phyloP scores from a whole-genome alignment of 92 coral and sea anemone species.

The Bergia puertoricense region DNA sequence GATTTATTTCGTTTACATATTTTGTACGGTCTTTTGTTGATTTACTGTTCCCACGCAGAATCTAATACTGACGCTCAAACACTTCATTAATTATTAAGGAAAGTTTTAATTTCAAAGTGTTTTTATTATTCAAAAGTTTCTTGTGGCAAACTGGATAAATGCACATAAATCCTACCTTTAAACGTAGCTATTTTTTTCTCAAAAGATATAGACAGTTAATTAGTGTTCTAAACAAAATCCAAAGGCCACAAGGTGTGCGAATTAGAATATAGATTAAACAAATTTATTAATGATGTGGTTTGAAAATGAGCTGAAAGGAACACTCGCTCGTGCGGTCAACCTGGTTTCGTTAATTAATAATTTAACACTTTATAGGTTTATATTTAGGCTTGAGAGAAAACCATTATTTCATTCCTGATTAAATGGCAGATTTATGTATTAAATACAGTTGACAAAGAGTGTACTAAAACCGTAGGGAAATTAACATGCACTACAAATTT shows the following conservation, averaged over 20 bases:
- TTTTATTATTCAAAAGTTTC: not conserved
- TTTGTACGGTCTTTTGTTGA: conserved; percentile 15
- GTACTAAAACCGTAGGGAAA: no score
- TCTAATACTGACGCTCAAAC: conserved; percentile 36
- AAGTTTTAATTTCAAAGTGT: not conserved
- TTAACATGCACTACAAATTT: not conserved
- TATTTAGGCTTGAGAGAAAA: not conserved
- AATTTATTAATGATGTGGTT: no score
- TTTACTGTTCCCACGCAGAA: conserved; percentile 6
- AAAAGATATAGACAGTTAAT: not conserved
- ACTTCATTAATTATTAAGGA: conserved; percentile 28
- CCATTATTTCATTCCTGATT: not conserved
- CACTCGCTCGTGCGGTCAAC: not conserved
- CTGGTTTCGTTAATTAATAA: conserved; percentile 21
- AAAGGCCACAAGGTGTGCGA: not conserved
- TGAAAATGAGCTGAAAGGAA: not conserved
- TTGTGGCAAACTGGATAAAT: conserved; percentile 1
- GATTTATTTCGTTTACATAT: not conserved
- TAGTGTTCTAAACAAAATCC: not conserved
- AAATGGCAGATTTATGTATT: not conserved
- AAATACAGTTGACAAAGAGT: not conserved
- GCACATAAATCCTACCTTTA: not conserved
- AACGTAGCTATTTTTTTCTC: not conserved
- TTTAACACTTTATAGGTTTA: conserved; percentile 2
- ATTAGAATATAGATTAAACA: not conserved